A percentile compares a stretch with the other conserved stretches of the same genome.
Conservation (phyloP, 2,797 vertebrate species). For the Gymnothorax javanicus region DNA sequence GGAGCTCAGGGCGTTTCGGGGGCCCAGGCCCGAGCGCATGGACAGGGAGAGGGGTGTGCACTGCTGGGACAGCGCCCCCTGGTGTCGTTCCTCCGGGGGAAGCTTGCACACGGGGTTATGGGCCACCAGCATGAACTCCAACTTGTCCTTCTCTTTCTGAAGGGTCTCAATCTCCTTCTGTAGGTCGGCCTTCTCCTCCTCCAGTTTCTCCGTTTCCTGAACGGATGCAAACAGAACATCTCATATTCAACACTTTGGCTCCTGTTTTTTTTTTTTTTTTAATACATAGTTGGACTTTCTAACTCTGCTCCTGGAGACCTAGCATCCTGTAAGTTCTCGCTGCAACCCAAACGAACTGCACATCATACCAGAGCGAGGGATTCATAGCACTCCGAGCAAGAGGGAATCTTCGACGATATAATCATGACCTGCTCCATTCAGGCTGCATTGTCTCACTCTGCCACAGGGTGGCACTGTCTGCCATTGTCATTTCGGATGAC, state of each 20-base stretch:
- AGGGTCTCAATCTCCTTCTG: constrained; percentile 96
- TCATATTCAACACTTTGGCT: not conserved
- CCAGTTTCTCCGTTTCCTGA: constrained; percentile 95
- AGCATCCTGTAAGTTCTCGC: no score
- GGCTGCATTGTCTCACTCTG: not conserved
- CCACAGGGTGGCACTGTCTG: constrained; percentile 26
- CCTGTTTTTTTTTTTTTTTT: no score
- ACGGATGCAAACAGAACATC: not conserved
- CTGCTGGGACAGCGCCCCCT: constrained; percentile 63
- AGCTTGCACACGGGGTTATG: constrained; percentile 96
- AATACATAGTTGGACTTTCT: no score
- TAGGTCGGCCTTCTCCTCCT: constrained; percentile 93
- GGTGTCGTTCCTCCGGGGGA: constrained; percentile 82
- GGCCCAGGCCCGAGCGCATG: constrained; percentile 72
- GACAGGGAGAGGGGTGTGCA: constrained; percentile 75
- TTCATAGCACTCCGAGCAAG: not conserved
- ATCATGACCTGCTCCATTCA: not conserved
- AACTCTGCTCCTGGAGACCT: no score
- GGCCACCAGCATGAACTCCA: constrained; percentile 98
- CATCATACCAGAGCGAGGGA: not conserved
- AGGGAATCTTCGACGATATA: not conserved
- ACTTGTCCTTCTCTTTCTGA: constrained; percentile 98
- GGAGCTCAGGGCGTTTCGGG: constrained; percentile 61
- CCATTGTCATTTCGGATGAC: not conserved
- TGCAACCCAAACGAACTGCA: no score